These are phyloP conservation scores for Tringa solitaria DNA, from an alignment of 2,113 vertebrate species.

Conservation along the genomic window DNA sequence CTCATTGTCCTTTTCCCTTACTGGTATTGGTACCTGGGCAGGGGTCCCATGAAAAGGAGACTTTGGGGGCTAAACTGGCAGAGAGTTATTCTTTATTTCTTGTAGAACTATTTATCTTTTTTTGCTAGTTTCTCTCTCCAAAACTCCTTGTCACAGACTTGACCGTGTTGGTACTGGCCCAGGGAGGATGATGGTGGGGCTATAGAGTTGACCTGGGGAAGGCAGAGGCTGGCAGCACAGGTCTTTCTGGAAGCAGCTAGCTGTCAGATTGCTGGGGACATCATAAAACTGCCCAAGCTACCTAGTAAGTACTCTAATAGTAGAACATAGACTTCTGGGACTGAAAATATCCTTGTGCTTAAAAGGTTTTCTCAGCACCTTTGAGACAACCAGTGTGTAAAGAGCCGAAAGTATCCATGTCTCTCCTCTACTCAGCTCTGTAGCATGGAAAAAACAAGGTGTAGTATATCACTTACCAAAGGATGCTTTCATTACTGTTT, in stretches of 20 bases:
- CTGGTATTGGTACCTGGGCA: too few species aligned
- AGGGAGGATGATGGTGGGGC: not conserved
- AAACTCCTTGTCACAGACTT: not conserved
- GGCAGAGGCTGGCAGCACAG: not conserved
- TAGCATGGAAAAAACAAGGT: not conserved
- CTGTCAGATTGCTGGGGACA: not conserved
- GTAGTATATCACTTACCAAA: not conserved
- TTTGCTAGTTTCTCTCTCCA: not conserved
- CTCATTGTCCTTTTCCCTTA: not conserved
- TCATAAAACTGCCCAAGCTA: not conserved
- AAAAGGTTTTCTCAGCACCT: not conserved
- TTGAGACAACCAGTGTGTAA: not conserved
- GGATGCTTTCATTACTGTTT: not conserved
- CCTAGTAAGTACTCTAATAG: not conserved
- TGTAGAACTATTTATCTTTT: not conserved
- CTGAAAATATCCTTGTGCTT: not conserved
- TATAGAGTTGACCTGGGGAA: not conserved
- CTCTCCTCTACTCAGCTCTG: not conserved
- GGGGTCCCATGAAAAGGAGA: not conserved
- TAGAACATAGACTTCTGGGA: not conserved
- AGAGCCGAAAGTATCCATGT: not conserved
- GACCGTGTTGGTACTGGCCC: not conserved
- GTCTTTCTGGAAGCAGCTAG: not conserved
- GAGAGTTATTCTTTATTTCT: not conserved
- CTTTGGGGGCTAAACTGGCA: not conserved